Conservation (phyloP, 2,113 vertebrate species). For the Engystomops pustulosus region DNA sequence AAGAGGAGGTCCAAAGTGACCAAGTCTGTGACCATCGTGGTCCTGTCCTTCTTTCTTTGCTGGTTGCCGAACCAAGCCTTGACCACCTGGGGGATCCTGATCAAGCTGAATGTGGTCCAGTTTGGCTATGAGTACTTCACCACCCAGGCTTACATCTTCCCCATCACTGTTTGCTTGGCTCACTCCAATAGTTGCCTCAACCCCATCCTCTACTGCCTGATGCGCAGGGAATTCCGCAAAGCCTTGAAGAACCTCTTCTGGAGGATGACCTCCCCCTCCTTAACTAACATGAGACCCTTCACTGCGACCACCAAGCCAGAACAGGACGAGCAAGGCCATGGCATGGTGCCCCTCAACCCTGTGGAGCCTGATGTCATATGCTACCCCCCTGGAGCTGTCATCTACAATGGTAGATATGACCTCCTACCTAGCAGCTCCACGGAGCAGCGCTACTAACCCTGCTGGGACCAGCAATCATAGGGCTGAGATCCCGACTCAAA, state of each 20-base stretch:
- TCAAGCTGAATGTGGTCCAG: slow-evolving; percentile 91
- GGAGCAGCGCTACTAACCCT: slow-evolving; percentile 64
- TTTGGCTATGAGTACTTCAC: slow-evolving; percentile 91
- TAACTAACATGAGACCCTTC: slow-evolving; percentile 83
- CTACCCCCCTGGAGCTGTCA: slow-evolving; percentile 84
- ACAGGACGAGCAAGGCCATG: slow-evolving; percentile 75
- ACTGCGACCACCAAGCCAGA: slow-evolving; percentile 86
- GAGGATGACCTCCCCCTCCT: slow-evolving; percentile 82
- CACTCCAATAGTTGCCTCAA: slow-evolving; percentile 98
- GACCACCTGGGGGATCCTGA: slow-evolving; percentile 90
- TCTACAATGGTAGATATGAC: slow-evolving; percentile 80
- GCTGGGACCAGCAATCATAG: no score
- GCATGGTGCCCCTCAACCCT: slow-evolving; percentile 66
- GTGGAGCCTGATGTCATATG: slow-evolving; percentile 73
- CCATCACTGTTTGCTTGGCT: slow-evolving; percentile 91
- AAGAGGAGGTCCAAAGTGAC: slow-evolving; percentile 91
- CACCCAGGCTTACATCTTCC: slow-evolving; percentile 90
- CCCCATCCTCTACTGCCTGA: slow-evolving; percentile 92
- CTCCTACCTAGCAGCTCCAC: slow-evolving; percentile 77
- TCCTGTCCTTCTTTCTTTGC: slow-evolving; percentile 92
- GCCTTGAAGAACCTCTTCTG: slow-evolving; percentile 88
- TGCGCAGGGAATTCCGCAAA: slow-evolving; percentile 92
- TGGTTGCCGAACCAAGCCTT: slow-evolving; percentile 97
- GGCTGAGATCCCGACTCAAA: no score
- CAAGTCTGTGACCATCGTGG: slow-evolving; percentile 91